Conservation (phyloP, 2,888 invertebrate species). For the Clitarchus hookeri region DNA sequence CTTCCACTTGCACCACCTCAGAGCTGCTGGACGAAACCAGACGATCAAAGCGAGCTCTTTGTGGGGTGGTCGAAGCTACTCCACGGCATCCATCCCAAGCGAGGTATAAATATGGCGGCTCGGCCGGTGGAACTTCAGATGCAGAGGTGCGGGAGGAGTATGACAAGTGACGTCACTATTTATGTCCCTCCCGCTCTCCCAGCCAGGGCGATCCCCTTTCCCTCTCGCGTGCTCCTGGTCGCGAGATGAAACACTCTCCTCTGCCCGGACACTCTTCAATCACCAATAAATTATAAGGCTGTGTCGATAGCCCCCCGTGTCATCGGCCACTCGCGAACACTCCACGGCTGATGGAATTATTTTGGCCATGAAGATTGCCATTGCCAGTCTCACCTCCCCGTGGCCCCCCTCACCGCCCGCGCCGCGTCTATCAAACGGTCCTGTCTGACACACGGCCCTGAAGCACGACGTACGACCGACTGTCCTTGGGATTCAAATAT, state of each 20-base stretch:
- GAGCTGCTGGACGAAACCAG: too few species aligned
- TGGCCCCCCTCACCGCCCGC: too few species aligned
- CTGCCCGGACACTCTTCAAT: not conserved
- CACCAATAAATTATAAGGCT: constrained; percentile 14
- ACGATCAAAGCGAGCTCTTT: too few species aligned
- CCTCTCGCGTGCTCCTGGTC: not conserved
- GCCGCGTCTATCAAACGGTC: not conserved
- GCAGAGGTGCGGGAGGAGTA: not conserved
- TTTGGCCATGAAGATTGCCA: constrained; percentile 9
- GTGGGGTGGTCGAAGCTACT: too few species aligned
- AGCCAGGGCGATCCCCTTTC: not conserved
- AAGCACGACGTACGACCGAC: not conserved
- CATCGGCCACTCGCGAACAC: not conserved
- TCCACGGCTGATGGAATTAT: constrained; percentile 7
- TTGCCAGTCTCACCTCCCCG: not conserved
- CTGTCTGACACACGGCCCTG: not conserved
- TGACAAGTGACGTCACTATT: not conserved
- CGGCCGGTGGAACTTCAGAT: too few species aligned
- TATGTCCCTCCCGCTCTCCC: not conserved
- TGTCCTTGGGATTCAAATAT: not conserved
- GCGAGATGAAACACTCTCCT: not conserved
- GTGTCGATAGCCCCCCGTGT: constrained; percentile 11
- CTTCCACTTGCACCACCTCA: too few species aligned
- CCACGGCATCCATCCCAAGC: too few species aligned
- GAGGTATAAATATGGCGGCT: too few species aligned